Conservation (phyloP, 2,113 vertebrate genomes). For the Nycticorax nycticorax region DNA sequence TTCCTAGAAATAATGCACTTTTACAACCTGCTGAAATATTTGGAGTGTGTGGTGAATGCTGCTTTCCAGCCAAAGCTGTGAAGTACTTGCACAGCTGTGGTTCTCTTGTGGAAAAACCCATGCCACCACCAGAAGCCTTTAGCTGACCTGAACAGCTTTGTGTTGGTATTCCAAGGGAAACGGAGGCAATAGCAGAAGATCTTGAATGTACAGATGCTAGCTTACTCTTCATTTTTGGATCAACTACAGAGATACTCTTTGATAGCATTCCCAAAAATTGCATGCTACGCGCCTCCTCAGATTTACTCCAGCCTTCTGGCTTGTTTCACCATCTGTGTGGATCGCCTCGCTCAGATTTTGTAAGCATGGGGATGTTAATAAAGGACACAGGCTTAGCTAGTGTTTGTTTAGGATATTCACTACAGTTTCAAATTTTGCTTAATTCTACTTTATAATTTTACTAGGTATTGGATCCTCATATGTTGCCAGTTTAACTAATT, state of each 20-base stretch:
- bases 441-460: neutral
- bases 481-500: neutral
- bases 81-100: neutral
- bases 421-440: neutral
- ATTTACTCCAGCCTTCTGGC: neutral
- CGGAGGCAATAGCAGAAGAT: accelerated
- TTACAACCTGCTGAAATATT: neutral
- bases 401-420: neutral
- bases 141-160: neutral
- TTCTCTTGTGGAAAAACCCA: neutral
- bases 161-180: neutral
- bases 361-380: neutral
- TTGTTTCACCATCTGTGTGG: neutral
- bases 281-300: neutral
- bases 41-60: neutral
- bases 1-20: neutral
- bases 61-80: neutral
- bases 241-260: neutral
- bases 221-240: neutral
- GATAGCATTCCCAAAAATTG: neutral
- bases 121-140: neutral
- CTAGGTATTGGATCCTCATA: neutral
- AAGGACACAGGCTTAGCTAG: neutral
- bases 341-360: neutral
- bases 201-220: neutral